These are phyloP conservation scores for Lysandra bellargus DNA, from an alignment of 2,888 invertebrate species.

Conservation along the genomic window DNA sequence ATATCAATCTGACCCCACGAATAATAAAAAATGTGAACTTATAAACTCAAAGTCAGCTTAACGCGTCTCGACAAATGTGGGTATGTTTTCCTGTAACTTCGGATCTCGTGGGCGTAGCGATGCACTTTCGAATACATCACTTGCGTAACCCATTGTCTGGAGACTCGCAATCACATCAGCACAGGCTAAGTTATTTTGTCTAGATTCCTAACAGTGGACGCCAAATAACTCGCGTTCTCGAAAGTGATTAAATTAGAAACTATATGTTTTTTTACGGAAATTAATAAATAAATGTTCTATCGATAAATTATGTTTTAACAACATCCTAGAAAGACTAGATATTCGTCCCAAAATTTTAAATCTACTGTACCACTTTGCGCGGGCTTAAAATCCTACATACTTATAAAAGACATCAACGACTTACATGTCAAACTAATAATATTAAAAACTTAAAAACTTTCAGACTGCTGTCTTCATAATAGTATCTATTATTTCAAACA, in stretches of 20 bases:
- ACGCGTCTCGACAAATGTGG: background rate
- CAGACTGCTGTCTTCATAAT: too few relatives aligned
- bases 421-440: background rate
- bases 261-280: background rate
- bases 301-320: background rate
- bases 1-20: background rate
- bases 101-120: background rate
- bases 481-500: too few relatives aligned
- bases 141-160: constrained; percentile 25
- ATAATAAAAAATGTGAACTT: too few relatives aligned
- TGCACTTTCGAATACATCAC: constrained; percentile 33
- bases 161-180: background rate
- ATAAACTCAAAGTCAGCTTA: background rate
- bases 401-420: background rate
- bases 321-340: background rate
- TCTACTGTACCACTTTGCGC: background rate
- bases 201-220: background rate
- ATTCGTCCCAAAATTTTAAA: background rate
- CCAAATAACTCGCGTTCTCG: background rate
- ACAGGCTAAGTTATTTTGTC: background rate
- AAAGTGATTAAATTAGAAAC: background rate
- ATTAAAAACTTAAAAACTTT: too few relatives aligned
- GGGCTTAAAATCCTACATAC: background rate
- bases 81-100: background rate
- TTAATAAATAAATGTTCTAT: background rate